These are phyloP conservation scores for Dicroscelio sp. DNA, from an alignment of 2,888 invertebrate genomes.

Conservation along the genomic window DNA sequence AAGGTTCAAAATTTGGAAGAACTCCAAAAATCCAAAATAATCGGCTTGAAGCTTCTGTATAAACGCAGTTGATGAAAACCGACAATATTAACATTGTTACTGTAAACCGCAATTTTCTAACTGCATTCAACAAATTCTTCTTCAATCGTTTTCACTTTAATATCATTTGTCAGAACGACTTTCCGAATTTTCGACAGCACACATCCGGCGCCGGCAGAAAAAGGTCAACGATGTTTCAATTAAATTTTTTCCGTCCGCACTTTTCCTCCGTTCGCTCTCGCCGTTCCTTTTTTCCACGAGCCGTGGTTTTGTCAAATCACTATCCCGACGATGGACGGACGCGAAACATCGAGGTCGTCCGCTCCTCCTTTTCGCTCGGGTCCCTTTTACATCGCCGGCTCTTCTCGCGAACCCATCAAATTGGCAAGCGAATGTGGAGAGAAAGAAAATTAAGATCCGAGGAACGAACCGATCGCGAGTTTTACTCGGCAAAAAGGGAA, in stretches of 20 bases:
- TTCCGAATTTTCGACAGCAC: constrained; percentile 48
- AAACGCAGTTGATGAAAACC: too few relatives aligned
- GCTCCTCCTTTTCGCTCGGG: constrained; percentile 79
- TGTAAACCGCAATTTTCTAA: too few relatives aligned
- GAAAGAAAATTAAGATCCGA: constrained; percentile 82
- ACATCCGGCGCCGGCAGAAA: constrained; percentile 35
- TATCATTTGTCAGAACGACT: constrained; percentile 11
- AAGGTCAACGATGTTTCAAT: constrained; percentile 47
- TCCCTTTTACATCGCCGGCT: constrained; percentile 64
- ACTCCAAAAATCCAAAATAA: too few relatives aligned
- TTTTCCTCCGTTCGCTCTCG: constrained; percentile 21
- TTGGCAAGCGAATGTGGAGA: constrained; percentile 70
- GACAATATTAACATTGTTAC: too few relatives aligned
- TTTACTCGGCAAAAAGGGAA: constrained; percentile 35
- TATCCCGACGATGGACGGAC: constrained; percentile 68
- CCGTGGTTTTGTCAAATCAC: constrained; percentile 78
- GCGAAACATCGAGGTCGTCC: constrained; percentile 86
- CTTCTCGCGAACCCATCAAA: constrained; percentile 60
- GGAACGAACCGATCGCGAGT: constrained; percentile 51
- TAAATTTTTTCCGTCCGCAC: constrained; percentile 42
- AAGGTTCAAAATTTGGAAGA: too few relatives aligned
- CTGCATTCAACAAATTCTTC: not conserved
- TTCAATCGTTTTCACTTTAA: constrained; percentile 35
- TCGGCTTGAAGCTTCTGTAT: too few relatives aligned
- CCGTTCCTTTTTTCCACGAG: constrained; percentile 40